Conservation (phyloP, 2,113 vertebrate species). For the Zosterops borbonicus region DNA sequence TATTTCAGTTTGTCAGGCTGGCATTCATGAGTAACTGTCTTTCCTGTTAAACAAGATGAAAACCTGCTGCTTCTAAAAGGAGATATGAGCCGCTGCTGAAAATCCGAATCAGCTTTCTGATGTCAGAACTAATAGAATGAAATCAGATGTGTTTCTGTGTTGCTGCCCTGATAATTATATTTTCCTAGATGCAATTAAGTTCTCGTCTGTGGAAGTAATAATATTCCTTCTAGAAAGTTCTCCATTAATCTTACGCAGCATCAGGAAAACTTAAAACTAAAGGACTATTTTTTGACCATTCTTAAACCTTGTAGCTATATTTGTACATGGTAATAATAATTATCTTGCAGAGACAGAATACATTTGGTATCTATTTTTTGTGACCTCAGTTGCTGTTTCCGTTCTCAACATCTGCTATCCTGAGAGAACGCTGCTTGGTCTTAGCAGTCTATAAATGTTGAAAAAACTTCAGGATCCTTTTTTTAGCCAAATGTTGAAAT, state of each 20-base stretch:
- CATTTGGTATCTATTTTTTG: constrained; percentile 19
- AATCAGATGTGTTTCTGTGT: background rate
- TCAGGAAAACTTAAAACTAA: background rate
- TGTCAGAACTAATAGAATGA: background rate
- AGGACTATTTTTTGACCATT: background rate
- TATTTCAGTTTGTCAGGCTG: background rate
- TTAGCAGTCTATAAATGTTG: background rate
- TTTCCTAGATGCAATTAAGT: constrained; percentile 3
- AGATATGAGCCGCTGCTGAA: background rate
- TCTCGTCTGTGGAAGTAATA: background rate
- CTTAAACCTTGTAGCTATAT: background rate
- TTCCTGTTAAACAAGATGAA: background rate
- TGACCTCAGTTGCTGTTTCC: constrained; percentile 45
- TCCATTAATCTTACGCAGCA: background rate
- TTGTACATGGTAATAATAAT: constrained; percentile 9
- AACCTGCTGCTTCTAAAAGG: constrained; percentile 3
- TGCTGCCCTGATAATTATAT: background rate
- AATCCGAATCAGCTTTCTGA: background rate
- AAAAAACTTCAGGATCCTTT: background rate
- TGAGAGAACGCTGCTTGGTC: background rate
- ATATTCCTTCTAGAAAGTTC: background rate
- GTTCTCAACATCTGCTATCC: constrained; percentile 23
- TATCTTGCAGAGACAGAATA: background rate
- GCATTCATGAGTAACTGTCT: background rate
- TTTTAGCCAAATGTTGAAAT: background rate